Evolutionary conservation across 2,113 vertebrate genomes (phyloP).

Genomic region (Nannobrachium achirus): DNA sequence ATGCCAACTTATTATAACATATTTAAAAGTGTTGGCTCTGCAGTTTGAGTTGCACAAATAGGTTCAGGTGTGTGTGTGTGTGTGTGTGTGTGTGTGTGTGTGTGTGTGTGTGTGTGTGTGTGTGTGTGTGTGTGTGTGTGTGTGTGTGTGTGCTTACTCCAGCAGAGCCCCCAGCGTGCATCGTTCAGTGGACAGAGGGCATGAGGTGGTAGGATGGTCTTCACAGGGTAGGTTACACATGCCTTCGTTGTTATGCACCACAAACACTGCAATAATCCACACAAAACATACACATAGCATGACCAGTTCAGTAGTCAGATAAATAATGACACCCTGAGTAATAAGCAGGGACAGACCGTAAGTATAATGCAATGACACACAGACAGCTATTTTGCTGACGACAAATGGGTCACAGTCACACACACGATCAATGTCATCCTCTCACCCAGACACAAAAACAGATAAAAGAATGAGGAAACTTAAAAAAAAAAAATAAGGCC

Average conservation of each 20-base stretch:
- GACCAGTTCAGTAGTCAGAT: neutral
- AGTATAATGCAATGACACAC: neutral
- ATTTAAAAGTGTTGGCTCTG: too few relatives aligned
- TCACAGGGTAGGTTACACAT: conserved; percentile 87
- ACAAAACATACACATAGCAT: neutral
- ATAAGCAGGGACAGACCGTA: neutral
- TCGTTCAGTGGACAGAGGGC: conserved; percentile 84
- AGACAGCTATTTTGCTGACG: too few relatives aligned
- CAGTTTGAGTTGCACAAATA: neutral
- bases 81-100: conserved; percentile 5
- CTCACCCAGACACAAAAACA: neutral
- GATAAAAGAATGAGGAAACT: conserved; percentile 4
- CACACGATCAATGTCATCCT: too few relatives aligned
- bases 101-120: conserved; percentile 15
- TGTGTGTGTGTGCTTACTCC: conserved; percentile 82
- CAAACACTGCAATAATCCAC: conserved; percentile 82
- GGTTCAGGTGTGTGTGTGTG: neutral
- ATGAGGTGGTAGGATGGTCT: conserved; percentile 83
- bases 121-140: conserved; percentile 6
- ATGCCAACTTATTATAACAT: too few relatives aligned
- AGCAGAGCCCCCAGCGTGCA: conserved; percentile 94
- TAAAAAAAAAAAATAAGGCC: neutral
- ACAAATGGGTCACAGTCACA: too few relatives aligned
- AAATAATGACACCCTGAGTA: neutral
- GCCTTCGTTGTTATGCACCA: conserved; percentile 85